phyloP scores from a whole-genome alignment of 2,888 invertebrate genomes.

The Carcina quercana region DNA sequence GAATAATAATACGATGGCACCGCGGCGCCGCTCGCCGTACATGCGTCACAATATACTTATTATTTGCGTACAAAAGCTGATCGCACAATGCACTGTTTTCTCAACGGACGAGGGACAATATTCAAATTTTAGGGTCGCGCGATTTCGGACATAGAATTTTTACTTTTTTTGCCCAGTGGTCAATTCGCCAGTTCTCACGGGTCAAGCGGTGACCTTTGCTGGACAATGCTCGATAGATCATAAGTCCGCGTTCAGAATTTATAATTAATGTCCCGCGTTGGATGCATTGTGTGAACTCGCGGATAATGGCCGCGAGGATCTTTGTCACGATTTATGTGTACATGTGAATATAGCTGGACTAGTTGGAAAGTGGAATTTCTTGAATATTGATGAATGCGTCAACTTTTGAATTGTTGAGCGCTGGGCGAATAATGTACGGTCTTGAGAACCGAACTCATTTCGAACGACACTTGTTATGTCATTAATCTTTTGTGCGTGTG shows the following conservation, averaged over 20 bases:
- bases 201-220: slow-evolving; percentile 64
- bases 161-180: slow-evolving; percentile 28
- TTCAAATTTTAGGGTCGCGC: slow-evolving; percentile 70
- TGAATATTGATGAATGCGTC: slow-evolving; percentile 61
- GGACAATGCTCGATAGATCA: slow-evolving; percentile 52
- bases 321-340: slow-evolving; percentile 44
- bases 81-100: slow-evolving; percentile 57
- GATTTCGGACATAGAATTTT: slow-evolving; percentile 46
- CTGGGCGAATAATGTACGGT: slow-evolving; percentile 21
- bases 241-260: slow-evolving; percentile 54
- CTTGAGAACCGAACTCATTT: slow-evolving; percentile 47
- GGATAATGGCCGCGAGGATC: slow-evolving; percentile 52
- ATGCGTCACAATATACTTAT: slow-evolving; percentile 60
- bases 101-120: slow-evolving; percentile 53
- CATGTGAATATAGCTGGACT: slow-evolving; percentile 39
- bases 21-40: slow-evolving; percentile 32
- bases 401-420: slow-evolving; percentile 10
- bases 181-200: slow-evolving; percentile 69
- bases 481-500: slow-evolving; percentile 48
- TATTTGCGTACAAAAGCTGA: slow-evolving; percentile 51
- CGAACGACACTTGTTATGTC: slow-evolving; percentile 44
- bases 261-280: slow-evolving; percentile 64
- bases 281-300: slow-evolving; percentile 52
- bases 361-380: slow-evolving; percentile 64
- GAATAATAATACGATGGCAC: slow-evolving; percentile 62